These are phyloP conservation scores for Indri indri DNA, from an alignment of 2,113 vertebrate genomes.

Conservation along the genomic window DNA sequence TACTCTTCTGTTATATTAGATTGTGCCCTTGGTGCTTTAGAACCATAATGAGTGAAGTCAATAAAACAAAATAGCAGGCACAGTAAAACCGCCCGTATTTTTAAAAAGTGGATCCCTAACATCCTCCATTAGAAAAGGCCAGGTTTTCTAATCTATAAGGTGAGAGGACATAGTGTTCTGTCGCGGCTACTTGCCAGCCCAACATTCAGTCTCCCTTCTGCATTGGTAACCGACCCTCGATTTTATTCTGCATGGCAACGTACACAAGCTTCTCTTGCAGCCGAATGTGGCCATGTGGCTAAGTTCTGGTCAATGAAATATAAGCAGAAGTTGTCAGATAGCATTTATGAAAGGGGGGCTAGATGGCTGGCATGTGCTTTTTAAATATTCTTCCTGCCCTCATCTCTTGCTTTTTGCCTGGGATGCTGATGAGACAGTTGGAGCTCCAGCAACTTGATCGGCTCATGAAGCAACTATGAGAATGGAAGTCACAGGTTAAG, in stretches of 20 bases:
- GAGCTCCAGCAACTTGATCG: background rate
- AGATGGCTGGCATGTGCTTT: background rate
- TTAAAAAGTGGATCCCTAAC: background rate
- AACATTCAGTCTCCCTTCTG: background rate
- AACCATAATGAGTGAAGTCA: background rate
- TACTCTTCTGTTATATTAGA: background rate
- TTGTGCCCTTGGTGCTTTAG: background rate
- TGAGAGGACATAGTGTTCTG: background rate
- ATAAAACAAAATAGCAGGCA: background rate
- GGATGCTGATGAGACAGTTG: background rate
- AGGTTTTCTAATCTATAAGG: background rate
- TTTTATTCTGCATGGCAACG: background rate
- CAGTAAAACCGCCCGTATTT: background rate
- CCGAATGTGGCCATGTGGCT: background rate
- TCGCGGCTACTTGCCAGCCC: accelerated
- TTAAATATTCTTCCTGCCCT: background rate
- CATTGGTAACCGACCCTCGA: background rate
- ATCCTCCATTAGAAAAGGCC: background rate
- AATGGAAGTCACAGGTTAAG: background rate
- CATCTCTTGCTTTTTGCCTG: background rate
- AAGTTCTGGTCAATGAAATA: background rate
- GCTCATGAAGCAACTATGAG: background rate
- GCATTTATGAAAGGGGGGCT: background rate
- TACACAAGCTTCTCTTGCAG: background rate
- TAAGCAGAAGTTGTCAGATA: background rate